Conservation (phyloP, 2,888 invertebrate species). For the Pandemis corylana region DNA sequence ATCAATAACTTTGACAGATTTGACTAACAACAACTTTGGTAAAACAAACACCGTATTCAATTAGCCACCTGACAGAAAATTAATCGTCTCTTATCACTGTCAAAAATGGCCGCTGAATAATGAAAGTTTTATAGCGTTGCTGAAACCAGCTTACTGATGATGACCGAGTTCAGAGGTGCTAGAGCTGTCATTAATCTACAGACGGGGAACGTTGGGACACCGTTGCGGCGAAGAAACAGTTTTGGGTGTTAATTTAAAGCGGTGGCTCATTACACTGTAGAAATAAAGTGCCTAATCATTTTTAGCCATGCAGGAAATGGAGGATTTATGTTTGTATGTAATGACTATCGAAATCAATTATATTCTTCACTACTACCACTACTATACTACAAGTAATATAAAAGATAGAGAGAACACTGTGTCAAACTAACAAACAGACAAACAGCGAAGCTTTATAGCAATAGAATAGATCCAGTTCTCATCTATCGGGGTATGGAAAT, state of each 20-base stretch:
- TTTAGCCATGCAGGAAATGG: too few relatives aligned
- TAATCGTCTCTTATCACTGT: constrained; percentile 37
- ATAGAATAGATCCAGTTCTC: too few relatives aligned
- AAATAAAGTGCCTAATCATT: neutral
- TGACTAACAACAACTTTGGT: neutral
- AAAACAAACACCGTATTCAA: constrained; percentile 30
- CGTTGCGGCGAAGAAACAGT: constrained; percentile 14
- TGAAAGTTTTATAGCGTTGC: constrained; percentile 35
- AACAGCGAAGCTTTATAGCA: too few relatives aligned
- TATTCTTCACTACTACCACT: too few relatives aligned
- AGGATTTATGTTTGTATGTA: too few relatives aligned
- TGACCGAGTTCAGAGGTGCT: constrained; percentile 27
- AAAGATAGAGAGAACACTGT: too few relatives aligned
- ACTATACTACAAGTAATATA: too few relatives aligned
- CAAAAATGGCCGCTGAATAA: constrained; percentile 36
- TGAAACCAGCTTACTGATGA: constrained; percentile 28
- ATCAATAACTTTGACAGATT: neutral
- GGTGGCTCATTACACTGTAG: neutral
- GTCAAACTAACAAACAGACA: too few relatives aligned
- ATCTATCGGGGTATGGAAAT: too few relatives aligned
- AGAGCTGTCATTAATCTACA: constrained; percentile 22
- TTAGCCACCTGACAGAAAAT: constrained; percentile 34
- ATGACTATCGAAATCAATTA: too few relatives aligned
- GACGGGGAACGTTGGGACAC: constrained; percentile 9
- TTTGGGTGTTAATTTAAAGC: constrained; percentile 15